Conservation (phyloP, 2,888 invertebrate genomes). For the Lasioglossum marginatum region DNA sequence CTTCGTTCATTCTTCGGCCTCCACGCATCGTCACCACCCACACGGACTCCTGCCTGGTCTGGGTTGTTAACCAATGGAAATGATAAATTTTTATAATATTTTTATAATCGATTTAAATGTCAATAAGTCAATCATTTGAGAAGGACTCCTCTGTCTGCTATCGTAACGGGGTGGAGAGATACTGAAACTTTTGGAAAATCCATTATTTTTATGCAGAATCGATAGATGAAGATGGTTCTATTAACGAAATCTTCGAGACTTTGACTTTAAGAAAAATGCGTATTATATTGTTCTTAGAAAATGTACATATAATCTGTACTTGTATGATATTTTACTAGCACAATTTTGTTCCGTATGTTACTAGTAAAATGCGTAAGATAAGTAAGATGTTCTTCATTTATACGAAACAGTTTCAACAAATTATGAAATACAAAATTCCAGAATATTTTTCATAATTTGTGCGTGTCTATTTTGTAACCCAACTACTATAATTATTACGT, state of each 20-base stretch:
- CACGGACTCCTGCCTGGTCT: not conserved
- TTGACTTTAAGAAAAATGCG: not conserved
- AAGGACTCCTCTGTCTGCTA: not conserved
- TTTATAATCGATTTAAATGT: not conserved
- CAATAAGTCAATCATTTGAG: not conserved
- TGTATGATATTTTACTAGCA: not conserved
- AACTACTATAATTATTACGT: too few relatives aligned
- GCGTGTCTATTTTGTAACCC: too few relatives aligned
- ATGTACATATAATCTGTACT: not conserved
- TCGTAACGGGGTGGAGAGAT: not conserved
- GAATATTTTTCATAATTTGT: too few relatives aligned
- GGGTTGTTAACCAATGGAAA: not conserved
- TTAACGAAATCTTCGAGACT: not conserved
- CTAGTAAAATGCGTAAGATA: not conserved
- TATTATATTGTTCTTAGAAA: not conserved
- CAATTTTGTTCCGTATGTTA: not conserved
- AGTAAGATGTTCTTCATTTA: too few relatives aligned
- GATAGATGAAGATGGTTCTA: not conserved
- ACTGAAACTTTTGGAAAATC: slow-evolving; percentile 9
- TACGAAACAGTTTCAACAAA: too few relatives aligned
- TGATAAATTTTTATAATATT: not conserved
- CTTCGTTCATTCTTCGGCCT: not conserved
- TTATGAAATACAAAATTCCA: too few relatives aligned
- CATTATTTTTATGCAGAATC: not conserved
- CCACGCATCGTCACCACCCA: not conserved